Evolutionary conservation across 2,888 invertebrate genomes (phyloP).

Genomic region (Subacronicta megacephala): DNA sequence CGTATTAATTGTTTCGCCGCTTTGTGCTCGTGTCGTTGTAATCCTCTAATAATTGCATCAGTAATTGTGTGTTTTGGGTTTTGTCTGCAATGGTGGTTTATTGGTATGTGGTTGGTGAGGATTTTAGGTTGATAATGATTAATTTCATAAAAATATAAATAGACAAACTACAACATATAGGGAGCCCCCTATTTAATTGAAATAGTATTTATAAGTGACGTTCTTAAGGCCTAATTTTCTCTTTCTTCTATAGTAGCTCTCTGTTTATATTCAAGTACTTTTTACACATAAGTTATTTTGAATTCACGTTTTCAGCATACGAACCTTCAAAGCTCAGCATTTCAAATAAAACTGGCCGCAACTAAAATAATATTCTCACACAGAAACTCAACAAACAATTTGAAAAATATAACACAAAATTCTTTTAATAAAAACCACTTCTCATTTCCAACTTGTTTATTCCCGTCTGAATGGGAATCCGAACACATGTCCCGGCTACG

Average conservation of each 20-base stretch:
- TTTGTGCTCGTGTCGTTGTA: slow-evolving; percentile 45
- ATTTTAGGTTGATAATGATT: not conserved
- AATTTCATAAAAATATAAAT: too few species aligned
- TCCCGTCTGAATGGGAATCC: slow-evolving; percentile 54
- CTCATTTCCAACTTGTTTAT: slow-evolving; percentile 50
- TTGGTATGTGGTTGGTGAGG: slow-evolving; percentile 3
- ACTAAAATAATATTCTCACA: not conserved
- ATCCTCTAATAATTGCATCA: slow-evolving; percentile 54
- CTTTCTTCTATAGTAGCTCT: too few species aligned
- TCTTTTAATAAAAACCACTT: slow-evolving; percentile 35
- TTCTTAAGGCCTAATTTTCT: too few species aligned
- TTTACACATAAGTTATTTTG: too few species aligned
- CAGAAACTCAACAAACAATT: slow-evolving; percentile 8
- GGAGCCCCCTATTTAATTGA: too few species aligned
- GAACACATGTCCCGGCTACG: slow-evolving; percentile 54
- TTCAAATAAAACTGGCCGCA: not conserved
- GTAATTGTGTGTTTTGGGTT: slow-evolving; percentile 19
- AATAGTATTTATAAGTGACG: too few species aligned
- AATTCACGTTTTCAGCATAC: too few species aligned
- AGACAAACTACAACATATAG: too few species aligned
- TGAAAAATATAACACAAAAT: slow-evolving; percentile 21
- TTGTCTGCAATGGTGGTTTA: slow-evolving; percentile 10
- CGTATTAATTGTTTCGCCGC: slow-evolving; percentile 60
- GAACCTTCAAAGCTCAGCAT: too few species aligned
- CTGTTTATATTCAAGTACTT: too few species aligned